Evolutionary conservation across 1,140 invertebrate species (phyloP).

Genomic region (Anthonomus grandis): DNA sequence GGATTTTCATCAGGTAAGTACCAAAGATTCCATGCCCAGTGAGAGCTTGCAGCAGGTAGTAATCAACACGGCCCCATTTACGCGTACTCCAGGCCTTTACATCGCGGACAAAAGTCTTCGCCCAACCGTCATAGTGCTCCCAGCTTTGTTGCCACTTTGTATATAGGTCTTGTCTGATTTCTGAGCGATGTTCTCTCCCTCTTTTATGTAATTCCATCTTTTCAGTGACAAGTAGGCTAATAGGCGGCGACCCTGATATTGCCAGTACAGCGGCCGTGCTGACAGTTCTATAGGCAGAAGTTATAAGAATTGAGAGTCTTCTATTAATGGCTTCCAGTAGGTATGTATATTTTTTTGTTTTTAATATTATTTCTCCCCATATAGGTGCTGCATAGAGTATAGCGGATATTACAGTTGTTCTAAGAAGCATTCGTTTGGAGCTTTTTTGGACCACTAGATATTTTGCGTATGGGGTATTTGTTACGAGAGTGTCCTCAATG

Average conservation of each 20-base stretch:
- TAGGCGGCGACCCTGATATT: background rate
- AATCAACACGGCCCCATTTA: constrained; percentile 6
- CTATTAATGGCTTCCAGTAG: background rate
- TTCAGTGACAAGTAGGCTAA: background rate
- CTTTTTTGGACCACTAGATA: background rate
- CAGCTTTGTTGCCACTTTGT: background rate
- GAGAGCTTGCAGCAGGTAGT: constrained; percentile 22
- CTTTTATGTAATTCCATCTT: background rate
- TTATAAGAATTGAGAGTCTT: background rate
- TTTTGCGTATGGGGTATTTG: background rate
- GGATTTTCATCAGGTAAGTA: constrained; percentile 6
- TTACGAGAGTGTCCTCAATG: background rate
- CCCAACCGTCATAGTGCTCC: constrained; percentile 1
- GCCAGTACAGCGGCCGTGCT: background rate
- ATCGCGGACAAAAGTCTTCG: constrained; percentile 7
- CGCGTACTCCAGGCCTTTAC: constrained; percentile 3
- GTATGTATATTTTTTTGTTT: background rate
- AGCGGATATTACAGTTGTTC: background rate
- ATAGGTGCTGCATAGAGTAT: background rate
- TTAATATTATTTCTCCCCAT: background rate
- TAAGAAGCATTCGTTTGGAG: background rate
- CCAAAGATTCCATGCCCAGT: constrained; percentile 21
- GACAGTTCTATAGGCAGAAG: background rate
- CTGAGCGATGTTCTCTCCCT: background rate
- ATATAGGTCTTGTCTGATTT: background rate